Conservation (phyloP, 2,888 invertebrate genomes). For the Mesochorus sp. region DNA sequence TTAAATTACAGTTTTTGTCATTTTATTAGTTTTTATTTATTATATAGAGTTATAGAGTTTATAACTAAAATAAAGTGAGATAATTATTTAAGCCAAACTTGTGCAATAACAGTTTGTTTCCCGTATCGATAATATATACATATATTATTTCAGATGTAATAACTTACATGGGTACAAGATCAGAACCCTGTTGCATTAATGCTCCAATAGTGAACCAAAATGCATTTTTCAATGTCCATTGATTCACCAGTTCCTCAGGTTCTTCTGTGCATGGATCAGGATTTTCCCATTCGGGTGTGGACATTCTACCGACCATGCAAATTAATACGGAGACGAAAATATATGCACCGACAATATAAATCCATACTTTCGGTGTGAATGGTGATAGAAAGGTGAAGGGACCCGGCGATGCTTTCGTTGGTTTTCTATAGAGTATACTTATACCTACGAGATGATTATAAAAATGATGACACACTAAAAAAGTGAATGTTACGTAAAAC, state of each 20-base stretch:
- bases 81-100: too few species aligned
- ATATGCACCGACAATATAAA: constrained; percentile 91
- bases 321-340: constrained; percentile 91
- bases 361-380: constrained; percentile 93
- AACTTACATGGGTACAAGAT: constrained; percentile 91
- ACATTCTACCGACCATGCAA: constrained; percentile 91
- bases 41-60: too few species aligned
- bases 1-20: too few species aligned
- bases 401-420: constrained; percentile 92
- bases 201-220: constrained; percentile 96
- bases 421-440: constrained; percentile 94
- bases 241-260: constrained; percentile 92
- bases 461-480: too few species aligned
- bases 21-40: too few species aligned
- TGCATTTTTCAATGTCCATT: constrained; percentile 92
- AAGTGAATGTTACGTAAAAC: background rate
- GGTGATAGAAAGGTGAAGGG: constrained; percentile 96
- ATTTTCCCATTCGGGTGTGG: constrained; percentile 95
- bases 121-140: too few species aligned
- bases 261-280: constrained; percentile 94
- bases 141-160: too few species aligned
- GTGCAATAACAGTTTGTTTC: too few species aligned
- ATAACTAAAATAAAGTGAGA: too few species aligned
- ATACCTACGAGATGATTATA: constrained; percentile 89
- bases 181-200: constrained; percentile 93